phyloP scores from a whole-genome alignment of 2,113 vertebrate genomes.

The Brevimyrus niger region DNA sequence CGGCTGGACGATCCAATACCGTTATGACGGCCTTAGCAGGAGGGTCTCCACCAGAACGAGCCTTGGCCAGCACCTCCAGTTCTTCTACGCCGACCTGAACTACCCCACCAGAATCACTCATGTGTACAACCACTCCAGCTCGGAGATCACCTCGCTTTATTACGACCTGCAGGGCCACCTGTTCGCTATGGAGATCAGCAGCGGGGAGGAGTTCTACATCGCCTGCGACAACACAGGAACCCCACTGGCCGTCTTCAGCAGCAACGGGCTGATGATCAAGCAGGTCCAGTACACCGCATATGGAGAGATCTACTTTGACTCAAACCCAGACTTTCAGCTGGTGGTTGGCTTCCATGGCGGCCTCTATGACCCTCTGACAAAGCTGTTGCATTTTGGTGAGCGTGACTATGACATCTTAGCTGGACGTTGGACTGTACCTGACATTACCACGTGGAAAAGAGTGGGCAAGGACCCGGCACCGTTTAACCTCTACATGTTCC shows the following conservation, averaged over 20 bases:
- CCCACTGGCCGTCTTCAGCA: slow-evolving; percentile 89
- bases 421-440: slow-evolving; percentile 89
- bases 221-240: slow-evolving; percentile 94
- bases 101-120: slow-evolving; percentile 91
- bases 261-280: slow-evolving; percentile 89
- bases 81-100: slow-evolving; percentile 90
- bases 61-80: slow-evolving; percentile 87
- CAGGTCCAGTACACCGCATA: slow-evolving; percentile 96
- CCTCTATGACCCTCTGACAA: slow-evolving; percentile 88
- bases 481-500: slow-evolving; percentile 98
- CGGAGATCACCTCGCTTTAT: slow-evolving; percentile 94
- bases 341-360: slow-evolving; percentile 95
- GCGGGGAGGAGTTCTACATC: slow-evolving; percentile 94
- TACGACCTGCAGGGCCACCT: slow-evolving; percentile 96
- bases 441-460: slow-evolving; percentile 81
- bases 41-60: slow-evolving; percentile 89
- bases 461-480: slow-evolving; percentile 84
- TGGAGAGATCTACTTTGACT: slow-evolving; percentile 94
- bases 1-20: slow-evolving; percentile 88
- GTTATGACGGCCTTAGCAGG: slow-evolving; percentile 87
- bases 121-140: slow-evolving; percentile 94
- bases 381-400: slow-evolving; percentile 90
- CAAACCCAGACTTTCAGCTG: slow-evolving; percentile 91
- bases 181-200: slow-evolving; percentile 98
- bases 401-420: slow-evolving; percentile 93